Base-by-base conservation (phyloP, 2,113 vertebrate genomes). In the Tupaia chinensis region DNA sequence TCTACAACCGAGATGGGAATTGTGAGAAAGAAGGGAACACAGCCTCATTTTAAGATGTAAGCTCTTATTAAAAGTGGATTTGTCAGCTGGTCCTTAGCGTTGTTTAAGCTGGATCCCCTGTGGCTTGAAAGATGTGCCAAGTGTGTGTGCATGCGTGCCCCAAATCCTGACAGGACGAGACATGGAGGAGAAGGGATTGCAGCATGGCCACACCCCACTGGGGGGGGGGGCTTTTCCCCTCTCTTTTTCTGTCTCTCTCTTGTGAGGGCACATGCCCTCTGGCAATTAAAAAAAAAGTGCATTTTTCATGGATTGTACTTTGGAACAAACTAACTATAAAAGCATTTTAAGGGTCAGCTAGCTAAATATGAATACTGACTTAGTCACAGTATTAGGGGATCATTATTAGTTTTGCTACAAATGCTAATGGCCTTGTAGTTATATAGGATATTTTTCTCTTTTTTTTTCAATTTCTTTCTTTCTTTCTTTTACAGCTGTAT, bases 381-480 rank as follows among this genome's bases (percentile, higher is more conserved):
- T 5, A 63, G 12, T 20, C 87, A n/a, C 22, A 87, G 53, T 60
- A 85, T 32, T 60, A 68, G 23, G 23, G 9, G 19, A 87, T 80
- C 89, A 91, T 70, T 88, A 15, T 61, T 32, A 74, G 60, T 73
- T 93, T 94, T 93, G 12, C 29, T 79, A 79, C 9, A 54, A 56
- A 83, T 56, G 56, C 78, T 81, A 90, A 85, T 32, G 19, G 11
- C 32, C 27, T 61, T 93, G 9, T 60, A 32, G 32, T 76, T 79
- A 63, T 34, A 70, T 0, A n/a, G 20, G 58, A n/a, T 5, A 70
- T 53, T 84, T 76, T 61, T 19, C 27, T 89, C 93, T 86, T 9
- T 63, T 44, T 32, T 44, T 44, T 44, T 44, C 44, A 44, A 44
- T 44, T 44, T 44, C 3, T 44, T 44, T 44, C 3, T 44, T 44